Conservation (phyloP, 1,140 invertebrate species). For the Hetaerina americana region DNA sequence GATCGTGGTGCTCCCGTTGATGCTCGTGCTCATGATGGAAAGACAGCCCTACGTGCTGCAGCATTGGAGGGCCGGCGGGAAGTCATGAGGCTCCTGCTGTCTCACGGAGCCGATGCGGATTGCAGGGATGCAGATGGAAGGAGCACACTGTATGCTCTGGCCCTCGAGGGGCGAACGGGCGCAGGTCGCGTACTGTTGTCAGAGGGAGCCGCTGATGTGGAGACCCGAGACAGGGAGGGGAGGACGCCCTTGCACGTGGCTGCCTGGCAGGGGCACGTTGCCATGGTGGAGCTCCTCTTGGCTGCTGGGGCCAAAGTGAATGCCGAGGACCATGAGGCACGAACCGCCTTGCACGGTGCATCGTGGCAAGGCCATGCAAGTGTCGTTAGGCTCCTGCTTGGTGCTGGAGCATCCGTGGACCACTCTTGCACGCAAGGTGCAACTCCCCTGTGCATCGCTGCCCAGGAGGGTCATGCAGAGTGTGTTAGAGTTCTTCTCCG, state of each 20-base stretch:
- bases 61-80: conserved; percentile 77
- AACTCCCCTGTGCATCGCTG: conserved; percentile 59
- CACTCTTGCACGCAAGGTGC: conserved; percentile 90
- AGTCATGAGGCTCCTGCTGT: conserved; percentile 57
- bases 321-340: conserved; percentile 74
- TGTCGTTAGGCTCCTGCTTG: conserved; percentile 71
- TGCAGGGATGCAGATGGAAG: conserved; percentile 84
- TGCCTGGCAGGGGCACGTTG: conserved; percentile 85
- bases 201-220: conserved; percentile 63
- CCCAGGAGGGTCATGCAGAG: conserved; percentile 69
- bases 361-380: conserved; percentile 84
- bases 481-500: conserved; percentile 75
- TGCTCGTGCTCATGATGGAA: conserved; percentile 83
- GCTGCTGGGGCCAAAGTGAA: conserved; percentile 66
- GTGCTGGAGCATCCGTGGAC: conserved; percentile 65
- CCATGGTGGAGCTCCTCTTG: conserved; percentile 68
- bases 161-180: conserved; percentile 75
- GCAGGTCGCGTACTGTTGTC: conserved; percentile 73
- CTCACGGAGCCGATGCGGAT: conserved; percentile 72
- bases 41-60: conserved; percentile 79
- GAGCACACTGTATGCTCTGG: conserved; percentile 81
- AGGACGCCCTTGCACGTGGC: conserved; percentile 84
- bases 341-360: conserved; percentile 83
- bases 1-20: conserved; percentile 67
- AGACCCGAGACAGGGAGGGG: conserved; percentile 79